A percentile compares a stretch with the other conserved stretches of the same genome.
Evolutionary conservation across 1,140 invertebrate genomes (phyloP).

Genomic region (Gonioctena quinquepunctata): DNA sequence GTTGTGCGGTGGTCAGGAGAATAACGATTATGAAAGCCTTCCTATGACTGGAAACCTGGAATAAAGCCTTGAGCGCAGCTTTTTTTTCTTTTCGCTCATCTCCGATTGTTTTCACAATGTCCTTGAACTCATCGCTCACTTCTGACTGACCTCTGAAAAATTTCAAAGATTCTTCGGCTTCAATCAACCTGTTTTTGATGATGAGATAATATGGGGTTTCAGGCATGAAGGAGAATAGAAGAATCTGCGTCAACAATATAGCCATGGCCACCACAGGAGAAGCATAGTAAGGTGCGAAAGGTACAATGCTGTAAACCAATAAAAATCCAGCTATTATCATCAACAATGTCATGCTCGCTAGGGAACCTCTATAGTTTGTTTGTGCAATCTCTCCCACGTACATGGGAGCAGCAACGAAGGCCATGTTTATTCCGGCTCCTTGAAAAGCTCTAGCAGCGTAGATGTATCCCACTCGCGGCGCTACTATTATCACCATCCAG

Average conservation of each 20-base stretch:
- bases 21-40: conserved; percentile 35
- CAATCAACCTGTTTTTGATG: conserved; percentile 48
- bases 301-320: conserved; percentile 47
- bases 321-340: conserved; percentile 44
- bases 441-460: conserved; percentile 57
- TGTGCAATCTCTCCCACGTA: conserved; percentile 51
- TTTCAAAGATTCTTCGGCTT: conserved; percentile 59
- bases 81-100: conserved; percentile 35
- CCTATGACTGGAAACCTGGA: conserved; percentile 36
- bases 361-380: conserved; percentile 44
- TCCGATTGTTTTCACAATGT: conserved; percentile 31
- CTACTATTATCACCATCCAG: conserved; percentile 63
- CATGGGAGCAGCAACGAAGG: conserved; percentile 49
- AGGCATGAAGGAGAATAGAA: conserved; percentile 35
- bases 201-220: conserved; percentile 42
- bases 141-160: conserved; percentile 53
- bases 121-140: conserved; percentile 49
- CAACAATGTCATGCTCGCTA: conserved; percentile 41
- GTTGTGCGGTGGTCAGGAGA: conserved; percentile 33
- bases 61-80: conserved; percentile 30
- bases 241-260: conserved; percentile 24
- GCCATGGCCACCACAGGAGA: conserved; percentile 34
- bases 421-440: conserved; percentile 41
- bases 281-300: conserved; percentile 12
- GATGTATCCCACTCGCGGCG: conserved; percentile 53